These are phyloP conservation scores for Lagopus muta DNA, from an alignment of 2,113 vertebrate species.

Conservation along the genomic window DNA sequence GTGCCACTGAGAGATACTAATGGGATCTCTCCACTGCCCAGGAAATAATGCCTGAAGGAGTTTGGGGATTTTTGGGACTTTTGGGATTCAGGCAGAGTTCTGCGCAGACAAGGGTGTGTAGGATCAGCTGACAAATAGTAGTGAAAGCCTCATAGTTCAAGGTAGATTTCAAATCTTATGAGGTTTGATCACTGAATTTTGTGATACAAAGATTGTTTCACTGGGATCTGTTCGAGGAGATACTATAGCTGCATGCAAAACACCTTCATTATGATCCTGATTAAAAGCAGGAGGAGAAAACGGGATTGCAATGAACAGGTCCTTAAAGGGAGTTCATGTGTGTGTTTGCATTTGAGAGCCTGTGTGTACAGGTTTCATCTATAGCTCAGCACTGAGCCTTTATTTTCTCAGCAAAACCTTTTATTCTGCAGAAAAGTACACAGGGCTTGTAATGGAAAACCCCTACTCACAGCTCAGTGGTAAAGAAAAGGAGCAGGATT, in stretches of 20 bases:
- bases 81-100: neutral
- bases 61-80: neutral
- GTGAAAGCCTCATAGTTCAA: neutral
- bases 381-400: neutral
- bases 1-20: rapidly evolving
- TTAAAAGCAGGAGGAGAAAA: slow-evolving; percentile 1
- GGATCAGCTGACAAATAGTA: neutral
- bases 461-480: neutral
- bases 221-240: neutral
- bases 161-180: neutral
- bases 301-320: neutral
- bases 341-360: neutral
- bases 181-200: neutral
- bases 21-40: neutral
- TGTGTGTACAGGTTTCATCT: neutral
- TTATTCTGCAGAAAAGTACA: neutral
- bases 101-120: neutral
- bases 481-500: neutral
- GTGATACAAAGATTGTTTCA: neutral
- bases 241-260: neutral
- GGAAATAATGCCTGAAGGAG: neutral
- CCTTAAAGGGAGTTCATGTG: neutral
- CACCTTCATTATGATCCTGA: neutral
- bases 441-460: neutral
- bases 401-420: neutral